Percentiles rank a stretch among this genome's conserved stretches.
phyloP scores from a whole-genome alignment of 1,140 invertebrate species.

The Philaenus spumarius region DNA sequence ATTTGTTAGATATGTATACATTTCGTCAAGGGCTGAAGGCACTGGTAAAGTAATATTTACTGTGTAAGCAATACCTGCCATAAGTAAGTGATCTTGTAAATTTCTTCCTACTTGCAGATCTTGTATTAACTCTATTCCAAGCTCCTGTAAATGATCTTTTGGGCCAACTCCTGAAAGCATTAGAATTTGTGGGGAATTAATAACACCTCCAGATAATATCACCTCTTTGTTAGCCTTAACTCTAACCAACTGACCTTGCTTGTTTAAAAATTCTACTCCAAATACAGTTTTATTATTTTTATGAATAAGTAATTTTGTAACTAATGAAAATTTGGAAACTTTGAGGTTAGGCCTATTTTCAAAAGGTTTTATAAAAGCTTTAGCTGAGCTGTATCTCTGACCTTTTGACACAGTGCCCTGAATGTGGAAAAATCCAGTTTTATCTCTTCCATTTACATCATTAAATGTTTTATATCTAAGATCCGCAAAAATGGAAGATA shows the following conservation, averaged over 20 bases:
- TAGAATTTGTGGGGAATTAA: conserved; percentile 61
- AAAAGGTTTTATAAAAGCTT: conserved; percentile 62
- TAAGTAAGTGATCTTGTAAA: conserved; percentile 58
- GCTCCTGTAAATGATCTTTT: conserved; percentile 53
- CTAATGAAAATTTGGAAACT: conserved; percentile 54
- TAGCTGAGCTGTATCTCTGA: conserved; percentile 61
- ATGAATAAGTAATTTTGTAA: conserved; percentile 70
- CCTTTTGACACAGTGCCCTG: conserved; percentile 58
- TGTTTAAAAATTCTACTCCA: conserved; percentile 55
- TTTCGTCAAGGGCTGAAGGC: conserved; percentile 69
- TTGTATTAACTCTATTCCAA: conserved; percentile 57
- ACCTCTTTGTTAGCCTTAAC: conserved; percentile 23
- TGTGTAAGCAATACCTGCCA: conserved; percentile 29
- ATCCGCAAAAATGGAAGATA: conserved; percentile 26
- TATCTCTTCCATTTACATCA: conserved; percentile 45
- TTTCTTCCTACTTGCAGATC: conserved; percentile 68
- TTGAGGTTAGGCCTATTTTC: conserved; percentile 55
- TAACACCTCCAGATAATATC: conserved; percentile 51
- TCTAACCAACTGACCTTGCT: conserved; percentile 1
- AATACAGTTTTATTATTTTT: conserved; percentile 55
- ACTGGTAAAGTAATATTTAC: conserved; percentile 55
- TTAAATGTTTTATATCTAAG: conserved; percentile 44
- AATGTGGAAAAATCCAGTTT: conserved; percentile 39
- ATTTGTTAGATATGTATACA: conserved; percentile 61
- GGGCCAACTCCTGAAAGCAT: conserved; percentile 71